Evolutionary conservation across 1,140 invertebrate species (phyloP), one percentile per base, ranked within the genome.

Genomic region (Ctenoplectra terminalis): DNA sequence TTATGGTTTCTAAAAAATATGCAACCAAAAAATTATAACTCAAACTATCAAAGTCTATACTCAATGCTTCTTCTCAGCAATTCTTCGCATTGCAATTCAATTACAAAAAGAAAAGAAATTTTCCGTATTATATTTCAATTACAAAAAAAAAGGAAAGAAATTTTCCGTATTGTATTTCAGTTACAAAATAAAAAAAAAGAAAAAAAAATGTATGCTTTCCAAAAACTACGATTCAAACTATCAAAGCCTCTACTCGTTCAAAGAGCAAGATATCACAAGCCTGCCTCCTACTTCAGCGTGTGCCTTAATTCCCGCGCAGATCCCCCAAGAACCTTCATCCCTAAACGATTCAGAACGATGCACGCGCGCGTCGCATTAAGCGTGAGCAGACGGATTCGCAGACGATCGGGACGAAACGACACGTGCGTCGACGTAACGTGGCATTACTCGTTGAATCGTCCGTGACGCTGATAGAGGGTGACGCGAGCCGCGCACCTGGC

Each of bases 401-500:
- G 73, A 60, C 43, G 71, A 66, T 77, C 80, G 50, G 20, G n/a
- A 37, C 9, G 80, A 61, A 70, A 82, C 63, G 80, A 46, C 50
- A 66, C 72, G 61, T 63, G 70, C 40, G 71, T 63, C 52, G 46
- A 60, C 73, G 46, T 61, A 70, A 72, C 58, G 54, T 56, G 73
- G 61, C 73, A 66, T 64, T 75, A 48, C 71, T 64, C 71, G 72
- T 67, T 60, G 74, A 60, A 77, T 74, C 60, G 74, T 70, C 74
- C 26, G n/a, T 77, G 74, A 82, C 46, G 80, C 17, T 82, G 80
- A 82, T 82, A 77, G 72, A 50, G 79, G 64, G 29, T 26, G 81
- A 79, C 81, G 52, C 46, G 50, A 71, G 37, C 64, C 58, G 71
- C 69, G 64, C 82, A 84, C 82, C 82, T 84, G 82, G 82, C 72